Evolutionary conservation across 2,888 invertebrate genomes (phyloP).

Genomic region (Erannis defoliaria): DNA sequence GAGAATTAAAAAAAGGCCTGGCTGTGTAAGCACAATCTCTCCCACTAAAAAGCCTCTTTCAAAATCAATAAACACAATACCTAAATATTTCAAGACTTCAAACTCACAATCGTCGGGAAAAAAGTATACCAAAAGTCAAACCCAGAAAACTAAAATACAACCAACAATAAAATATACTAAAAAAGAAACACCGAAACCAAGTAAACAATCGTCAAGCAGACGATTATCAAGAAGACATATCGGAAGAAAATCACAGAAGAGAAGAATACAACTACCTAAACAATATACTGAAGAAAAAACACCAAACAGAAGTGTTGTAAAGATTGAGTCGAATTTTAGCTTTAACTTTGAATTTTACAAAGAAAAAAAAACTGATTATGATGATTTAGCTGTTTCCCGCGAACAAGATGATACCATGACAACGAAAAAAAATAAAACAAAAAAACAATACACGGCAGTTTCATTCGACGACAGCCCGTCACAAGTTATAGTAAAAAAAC

Average conservation of each 20-base stretch:
- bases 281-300: neutral
- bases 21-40: neutral
- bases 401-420: neutral
- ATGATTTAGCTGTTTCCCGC: neutral
- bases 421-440: neutral
- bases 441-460: neutral
- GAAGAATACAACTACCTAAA: neutral
- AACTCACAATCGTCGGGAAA: neutral
- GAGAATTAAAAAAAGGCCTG: constrained; percentile 3
- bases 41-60: neutral
- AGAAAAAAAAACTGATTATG: constrained; percentile 10
- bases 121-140: neutral
- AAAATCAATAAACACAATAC: neutral
- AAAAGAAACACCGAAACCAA: neutral
- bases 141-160: neutral
- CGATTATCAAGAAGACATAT: neutral
- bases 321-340: constrained; percentile 48
- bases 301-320: constrained; percentile 22
- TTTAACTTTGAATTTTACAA: constrained; percentile 50
- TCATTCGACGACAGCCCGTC: neutral
- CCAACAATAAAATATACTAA: neutral
- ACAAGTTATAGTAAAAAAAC: constrained; percentile 1
- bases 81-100: neutral
- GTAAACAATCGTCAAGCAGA: neutral
- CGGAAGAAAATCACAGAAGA: neutral